Evolutionary conservation across 2,888 invertebrate species (phyloP).

Genomic region (Brachyptera risi): DNA sequence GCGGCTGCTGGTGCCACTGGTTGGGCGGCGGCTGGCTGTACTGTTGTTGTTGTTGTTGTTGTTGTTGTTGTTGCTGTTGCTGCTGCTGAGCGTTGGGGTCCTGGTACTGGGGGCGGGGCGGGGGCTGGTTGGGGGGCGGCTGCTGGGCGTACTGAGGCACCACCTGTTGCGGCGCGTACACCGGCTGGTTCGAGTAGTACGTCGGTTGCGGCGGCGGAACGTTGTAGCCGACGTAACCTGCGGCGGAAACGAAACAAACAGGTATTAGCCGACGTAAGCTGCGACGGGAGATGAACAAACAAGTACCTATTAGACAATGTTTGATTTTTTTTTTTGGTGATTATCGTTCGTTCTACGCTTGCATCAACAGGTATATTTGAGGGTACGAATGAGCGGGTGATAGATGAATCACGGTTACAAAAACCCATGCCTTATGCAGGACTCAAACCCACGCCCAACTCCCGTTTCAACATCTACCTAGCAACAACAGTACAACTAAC

Average conservation of each 20-base stretch:
- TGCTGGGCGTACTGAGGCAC: conserved; percentile 28
- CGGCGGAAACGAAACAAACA: neutral
- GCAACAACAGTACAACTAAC: no score
- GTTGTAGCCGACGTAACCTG: conserved; percentile 18
- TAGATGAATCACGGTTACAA: no score
- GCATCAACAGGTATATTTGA: no score
- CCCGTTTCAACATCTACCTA: no score
- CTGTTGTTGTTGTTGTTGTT: conserved; percentile 23
- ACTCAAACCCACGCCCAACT: no score
- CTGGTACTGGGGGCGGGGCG: conserved; percentile 18
- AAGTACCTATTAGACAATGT: no score
- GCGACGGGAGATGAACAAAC: no score
- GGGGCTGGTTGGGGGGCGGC: conserved; percentile 18
- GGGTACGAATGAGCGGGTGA: no score
- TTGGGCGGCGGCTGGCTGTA: conserved; percentile 27
- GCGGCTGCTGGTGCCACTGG: conserved; percentile 30
- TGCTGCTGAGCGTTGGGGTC: conserved; percentile 16
- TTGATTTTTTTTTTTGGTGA: no score
- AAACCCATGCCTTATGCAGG: no score
- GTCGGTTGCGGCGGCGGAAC: conserved; percentile 27
- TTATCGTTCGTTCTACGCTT: no score
- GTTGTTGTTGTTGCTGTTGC: conserved; percentile 27
- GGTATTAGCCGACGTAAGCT: no score
- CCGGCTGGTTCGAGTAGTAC: conserved; percentile 26
- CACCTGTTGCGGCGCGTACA: conserved; percentile 22